These are phyloP conservation scores for Miichthys miiuy DNA, from an alignment of 2,797 vertebrate genomes.

Conservation along the genomic window DNA sequence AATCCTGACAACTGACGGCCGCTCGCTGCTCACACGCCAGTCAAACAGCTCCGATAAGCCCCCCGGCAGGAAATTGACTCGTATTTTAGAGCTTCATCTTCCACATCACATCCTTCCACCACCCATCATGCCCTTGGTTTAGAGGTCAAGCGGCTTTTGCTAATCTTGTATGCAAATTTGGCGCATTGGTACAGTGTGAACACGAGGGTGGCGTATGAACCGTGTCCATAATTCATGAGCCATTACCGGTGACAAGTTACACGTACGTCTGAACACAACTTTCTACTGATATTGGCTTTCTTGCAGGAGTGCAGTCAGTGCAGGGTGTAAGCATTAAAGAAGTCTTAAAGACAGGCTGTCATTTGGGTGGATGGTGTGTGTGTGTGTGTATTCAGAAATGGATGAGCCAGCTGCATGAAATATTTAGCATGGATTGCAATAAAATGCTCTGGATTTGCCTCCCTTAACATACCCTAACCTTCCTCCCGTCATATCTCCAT, in stretches of 20 bases:
- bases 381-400: constrained; percentile 8
- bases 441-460: constrained; percentile 16
- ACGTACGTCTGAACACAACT: constrained; percentile 36
- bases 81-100: constrained; percentile 74
- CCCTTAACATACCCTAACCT: constrained; percentile 4
- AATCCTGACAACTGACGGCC: constrained; percentile 82
- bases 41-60: constrained; percentile 80
- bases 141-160: constrained; percentile 79
- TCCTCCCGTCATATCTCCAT: constrained; percentile 10
- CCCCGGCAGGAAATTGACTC: constrained; percentile 79
- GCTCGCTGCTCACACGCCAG: constrained; percentile 76
- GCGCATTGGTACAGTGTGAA: constrained; percentile 51
- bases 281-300: constrained; percentile 26
- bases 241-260: constrained; percentile 56
- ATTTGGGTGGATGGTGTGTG: background rate
- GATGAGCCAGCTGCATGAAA: constrained; percentile 29
- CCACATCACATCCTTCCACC: constrained; percentile 68
- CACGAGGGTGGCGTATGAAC: constrained; percentile 52
- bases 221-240: constrained; percentile 61
- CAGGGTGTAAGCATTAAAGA: constrained; percentile 1
- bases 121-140: constrained; percentile 74
- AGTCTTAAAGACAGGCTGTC: constrained; percentile 19
- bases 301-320: background rate
- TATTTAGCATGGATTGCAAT: constrained; percentile 25
- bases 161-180: constrained; percentile 79